Evolutionary conservation across 2,113 vertebrate species (phyloP).

Genomic region (Callithrix jacchus): DNA sequence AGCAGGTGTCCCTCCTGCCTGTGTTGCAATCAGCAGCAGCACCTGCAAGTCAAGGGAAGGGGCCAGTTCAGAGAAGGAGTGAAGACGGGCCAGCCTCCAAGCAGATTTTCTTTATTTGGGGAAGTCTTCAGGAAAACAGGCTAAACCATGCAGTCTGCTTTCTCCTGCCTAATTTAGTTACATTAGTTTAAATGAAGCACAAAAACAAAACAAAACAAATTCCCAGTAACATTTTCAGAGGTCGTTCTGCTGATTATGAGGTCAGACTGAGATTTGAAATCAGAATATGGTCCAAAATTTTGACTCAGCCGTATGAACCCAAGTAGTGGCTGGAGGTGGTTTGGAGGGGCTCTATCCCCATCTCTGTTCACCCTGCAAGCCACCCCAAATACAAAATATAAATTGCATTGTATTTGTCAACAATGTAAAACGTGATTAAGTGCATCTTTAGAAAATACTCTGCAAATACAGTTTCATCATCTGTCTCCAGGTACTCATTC

Average conservation of each 20-base stretch:
- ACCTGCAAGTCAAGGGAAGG: slow-evolving; percentile 74
- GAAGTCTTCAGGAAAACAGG: slow-evolving; percentile 68
- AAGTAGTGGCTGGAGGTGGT: neutral
- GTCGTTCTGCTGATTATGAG: neutral
- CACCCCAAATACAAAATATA: neutral
- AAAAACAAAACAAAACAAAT: slow-evolving; percentile 53
- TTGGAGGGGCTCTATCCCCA: neutral
- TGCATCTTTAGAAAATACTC: neutral
- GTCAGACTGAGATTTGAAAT: neutral
- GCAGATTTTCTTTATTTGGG: slow-evolving; percentile 61
- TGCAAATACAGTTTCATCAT: neutral
- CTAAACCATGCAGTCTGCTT: slow-evolving; percentile 35
- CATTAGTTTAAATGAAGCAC: slow-evolving; percentile 42
- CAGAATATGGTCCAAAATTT: neutral
- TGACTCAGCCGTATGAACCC: neutral
- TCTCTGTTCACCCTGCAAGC: neutral
- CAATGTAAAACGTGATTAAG: neutral
- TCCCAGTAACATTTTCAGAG: slow-evolving; percentile 30
- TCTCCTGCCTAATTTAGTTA: slow-evolving; percentile 61
- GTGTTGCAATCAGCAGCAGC: slow-evolving; percentile 72
- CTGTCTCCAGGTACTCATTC: neutral
- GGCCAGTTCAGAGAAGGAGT: slow-evolving; percentile 61
- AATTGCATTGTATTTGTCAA: neutral
- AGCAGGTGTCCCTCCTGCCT: slow-evolving; percentile 56
- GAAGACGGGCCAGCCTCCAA: slow-evolving; percentile 58